Evolutionary conservation across 2,113 vertebrate genomes (phyloP).

Genomic region (Cynopterus brachyotis): DNA sequence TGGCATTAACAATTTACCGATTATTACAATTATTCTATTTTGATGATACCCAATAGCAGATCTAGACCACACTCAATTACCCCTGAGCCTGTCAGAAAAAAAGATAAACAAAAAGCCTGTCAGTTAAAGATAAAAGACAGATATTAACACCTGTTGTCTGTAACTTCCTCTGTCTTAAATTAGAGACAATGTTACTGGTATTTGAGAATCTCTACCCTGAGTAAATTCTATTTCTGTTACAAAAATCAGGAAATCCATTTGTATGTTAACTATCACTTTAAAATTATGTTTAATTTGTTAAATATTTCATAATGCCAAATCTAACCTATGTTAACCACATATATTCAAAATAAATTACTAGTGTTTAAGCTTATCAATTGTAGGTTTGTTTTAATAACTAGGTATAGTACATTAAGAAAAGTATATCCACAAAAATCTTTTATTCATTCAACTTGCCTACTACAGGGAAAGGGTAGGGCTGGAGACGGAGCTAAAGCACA

Average conservation of each 20-base stretch:
- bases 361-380: constrained; percentile 45
- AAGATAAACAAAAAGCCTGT: neutral
- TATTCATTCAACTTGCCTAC: constrained; percentile 19
- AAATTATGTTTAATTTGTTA: neutral
- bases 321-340: constrained; percentile 44
- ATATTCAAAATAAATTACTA: constrained; percentile 51
- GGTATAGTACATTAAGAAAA: neutral
- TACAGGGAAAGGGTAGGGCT: neutral
- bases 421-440: neutral
- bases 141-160: neutral
- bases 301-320: constrained; percentile 57
- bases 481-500: neutral
- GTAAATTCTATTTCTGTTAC: neutral
- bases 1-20: neutral
- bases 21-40: neutral
- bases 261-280: neutral
- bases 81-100: too few relatives aligned
- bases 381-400: constrained; percentile 55
- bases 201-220: neutral
- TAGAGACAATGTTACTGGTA: neutral
- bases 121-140: neutral
- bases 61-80: neutral
- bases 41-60: neutral
- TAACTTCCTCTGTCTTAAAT: neutral
- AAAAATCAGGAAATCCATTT: neutral